These are phyloP conservation scores for Carcharodon carcharias DNA, from an alignment of 2,797 vertebrate genomes.

Conservation along the genomic window DNA sequence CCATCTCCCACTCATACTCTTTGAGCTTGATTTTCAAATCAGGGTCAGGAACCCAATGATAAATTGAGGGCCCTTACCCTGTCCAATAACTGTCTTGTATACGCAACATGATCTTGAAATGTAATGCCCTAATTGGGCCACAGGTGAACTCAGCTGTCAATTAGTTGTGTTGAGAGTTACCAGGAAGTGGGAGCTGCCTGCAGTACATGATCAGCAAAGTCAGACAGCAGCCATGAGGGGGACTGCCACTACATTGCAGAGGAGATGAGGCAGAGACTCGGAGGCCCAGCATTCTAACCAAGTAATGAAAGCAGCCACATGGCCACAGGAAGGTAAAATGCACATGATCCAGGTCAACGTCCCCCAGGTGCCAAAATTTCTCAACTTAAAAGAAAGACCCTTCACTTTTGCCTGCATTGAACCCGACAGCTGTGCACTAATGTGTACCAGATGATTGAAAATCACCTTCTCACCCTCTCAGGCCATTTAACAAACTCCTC, in stretches of 20 bases:
- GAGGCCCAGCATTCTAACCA: not conserved
- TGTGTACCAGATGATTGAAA: too few relatives aligned
- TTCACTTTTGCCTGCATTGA: too few relatives aligned
- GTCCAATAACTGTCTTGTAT: not conserved
- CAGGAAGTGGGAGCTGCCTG: not conserved
- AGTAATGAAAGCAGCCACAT: not conserved
- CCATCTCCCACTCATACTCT: not conserved
- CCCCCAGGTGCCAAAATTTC: too few relatives aligned
- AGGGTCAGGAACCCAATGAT: not conserved
- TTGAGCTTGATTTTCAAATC: not conserved
- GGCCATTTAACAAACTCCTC: too few relatives aligned
- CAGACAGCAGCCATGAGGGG: not conserved
- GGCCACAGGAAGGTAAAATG: not conserved
- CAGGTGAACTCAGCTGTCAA: too few relatives aligned
- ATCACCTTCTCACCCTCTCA: too few relatives aligned
- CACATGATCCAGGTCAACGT: not conserved
- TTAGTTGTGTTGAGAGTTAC: too few relatives aligned
- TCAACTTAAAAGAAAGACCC: too few relatives aligned
- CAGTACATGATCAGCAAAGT: not conserved
- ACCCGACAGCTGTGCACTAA: too few relatives aligned
- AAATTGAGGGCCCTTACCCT: not conserved
- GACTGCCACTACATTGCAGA: not conserved
- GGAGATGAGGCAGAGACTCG: not conserved
- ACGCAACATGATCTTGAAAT: not conserved
- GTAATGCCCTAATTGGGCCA: not conserved